Evolutionary conservation across 2,113 vertebrate species (phyloP), one percentile per base, ranked within the genome.

Genomic region (Antechinus flavipes): DNA sequence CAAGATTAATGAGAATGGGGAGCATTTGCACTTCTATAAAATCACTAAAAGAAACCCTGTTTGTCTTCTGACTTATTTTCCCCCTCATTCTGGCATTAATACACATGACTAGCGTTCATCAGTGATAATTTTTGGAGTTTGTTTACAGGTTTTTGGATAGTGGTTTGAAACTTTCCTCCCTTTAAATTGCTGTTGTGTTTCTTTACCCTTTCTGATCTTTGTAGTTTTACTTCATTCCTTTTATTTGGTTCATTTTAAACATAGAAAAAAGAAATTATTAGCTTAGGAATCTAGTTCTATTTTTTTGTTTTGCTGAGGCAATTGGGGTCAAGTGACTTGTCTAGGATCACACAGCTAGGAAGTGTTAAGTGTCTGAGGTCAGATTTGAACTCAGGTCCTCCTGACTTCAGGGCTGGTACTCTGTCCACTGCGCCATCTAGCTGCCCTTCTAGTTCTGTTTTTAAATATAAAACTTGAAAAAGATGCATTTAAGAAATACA

Each of bases 211-310:
- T 97, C 92, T 93, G 25, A 76, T 19, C 61, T 68, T 68, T 68
- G 14, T 76, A 76, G 35, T 76, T 76, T 16, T 53, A n/a, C 47
- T 54, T 94, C 0, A 26, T 93, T 95, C 54, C 53, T 93, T 95
- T 94, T 92, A 55, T 93, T 96, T 97, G 42, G 50, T 93, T 49
- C 91, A 46, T 95, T 97, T 93, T 96, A 61, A 93, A 94, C 35
- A 76, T n/a, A n/a, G 61, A 35, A 68, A 30, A 68, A 35, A 76
- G 0, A n/a, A 7, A 35, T 68, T n/a, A n/a, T 76, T 30, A 76
- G 61, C 35, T 19, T 19, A 76, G 35, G 35, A 35, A 1, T 76
- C 35, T n/a, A n/a, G 50, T n/a, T 35, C 35, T 68, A 30, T 68
- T 76, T n/a, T n/a, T n/a, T 49, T 49, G 4, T 49, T 49, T 49